These are phyloP conservation scores for Cheilosia soror DNA, from an alignment of 2,888 invertebrate species.

Conservation along the genomic window DNA sequence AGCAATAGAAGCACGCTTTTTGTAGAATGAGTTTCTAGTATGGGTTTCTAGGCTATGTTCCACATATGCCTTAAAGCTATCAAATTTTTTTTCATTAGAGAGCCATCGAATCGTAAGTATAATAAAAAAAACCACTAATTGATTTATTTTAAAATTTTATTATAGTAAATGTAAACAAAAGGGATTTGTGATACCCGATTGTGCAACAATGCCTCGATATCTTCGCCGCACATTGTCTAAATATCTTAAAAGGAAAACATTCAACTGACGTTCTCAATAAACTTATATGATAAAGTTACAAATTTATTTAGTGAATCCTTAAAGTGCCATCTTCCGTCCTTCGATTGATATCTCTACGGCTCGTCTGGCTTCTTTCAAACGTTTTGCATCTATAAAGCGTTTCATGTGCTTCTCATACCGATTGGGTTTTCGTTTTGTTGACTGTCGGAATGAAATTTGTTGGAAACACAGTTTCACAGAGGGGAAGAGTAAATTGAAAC, in stretches of 20 bases:
- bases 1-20: too few species aligned
- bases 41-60: too few species aligned
- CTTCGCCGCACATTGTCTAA: neutral
- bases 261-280: conserved; percentile 12
- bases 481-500: conserved; percentile 76
- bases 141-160: neutral
- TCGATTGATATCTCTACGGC: conserved; percentile 98
- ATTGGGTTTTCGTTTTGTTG: conserved; percentile 92
- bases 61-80: too few species aligned
- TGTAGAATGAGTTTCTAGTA: too few species aligned
- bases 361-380: conserved; percentile 90
- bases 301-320: conserved; percentile 79
- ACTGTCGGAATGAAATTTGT: conserved; percentile 83
- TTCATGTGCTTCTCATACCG: conserved; percentile 97
- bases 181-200: neutral
- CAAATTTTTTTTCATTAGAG: too few species aligned
- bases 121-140: neutral
- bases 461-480: neutral
- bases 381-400: conserved; percentile 93
- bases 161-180: neutral
- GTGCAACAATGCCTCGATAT: neutral
- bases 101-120: too few species aligned
- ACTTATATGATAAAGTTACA: conserved; percentile 23
- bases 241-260: conserved; percentile 14
- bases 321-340: conserved; percentile 97